Evolutionary conservation across 2,797 vertebrate species (phyloP).

Genomic region (Glyptemys insculpta): DNA sequence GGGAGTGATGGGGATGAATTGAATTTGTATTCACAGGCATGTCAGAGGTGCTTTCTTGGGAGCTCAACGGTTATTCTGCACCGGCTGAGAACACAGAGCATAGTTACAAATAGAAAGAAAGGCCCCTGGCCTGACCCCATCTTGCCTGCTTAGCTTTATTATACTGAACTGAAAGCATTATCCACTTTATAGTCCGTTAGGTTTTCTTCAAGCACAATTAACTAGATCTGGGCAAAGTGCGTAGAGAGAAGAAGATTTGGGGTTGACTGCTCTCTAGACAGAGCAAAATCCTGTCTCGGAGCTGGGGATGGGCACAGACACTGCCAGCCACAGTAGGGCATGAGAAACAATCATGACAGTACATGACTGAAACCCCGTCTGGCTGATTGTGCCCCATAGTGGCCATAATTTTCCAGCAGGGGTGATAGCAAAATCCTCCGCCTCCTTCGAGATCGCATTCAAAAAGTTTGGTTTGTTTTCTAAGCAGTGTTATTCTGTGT

Average conservation of each 20-base stretch:
- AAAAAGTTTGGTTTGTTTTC: not conserved
- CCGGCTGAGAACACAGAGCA: not conserved
- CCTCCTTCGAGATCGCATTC: not conserved
- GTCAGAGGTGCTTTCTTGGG: not conserved
- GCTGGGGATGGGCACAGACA: not conserved
- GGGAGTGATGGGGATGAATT: not conserved
- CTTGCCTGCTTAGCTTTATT: not conserved
- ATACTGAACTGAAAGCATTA: not conserved
- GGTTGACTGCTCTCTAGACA: not conserved
- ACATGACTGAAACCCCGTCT: not conserved
- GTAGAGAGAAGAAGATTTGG: not conserved
- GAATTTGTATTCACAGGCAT: not conserved
- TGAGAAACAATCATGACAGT: not conserved
- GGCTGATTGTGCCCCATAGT: not conserved
- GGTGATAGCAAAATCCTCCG: not conserved
- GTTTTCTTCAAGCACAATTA: not conserved
- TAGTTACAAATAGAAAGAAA: not conserved
- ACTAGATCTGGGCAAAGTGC: not conserved
- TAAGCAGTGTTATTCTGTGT: accelerated
- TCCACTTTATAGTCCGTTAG: not conserved
- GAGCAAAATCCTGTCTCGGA: not conserved
- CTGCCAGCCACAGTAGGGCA: not conserved
- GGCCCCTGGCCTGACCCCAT: not conserved
- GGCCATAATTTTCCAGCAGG: too few species aligned
- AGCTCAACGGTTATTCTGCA: not conserved